A percentile compares a stretch with the other conserved stretches of the same genome.
These are phyloP conservation scores for Lydus trimaculatus DNA, from an alignment of 2,888 invertebrate genomes.

Conservation along the genomic window DNA sequence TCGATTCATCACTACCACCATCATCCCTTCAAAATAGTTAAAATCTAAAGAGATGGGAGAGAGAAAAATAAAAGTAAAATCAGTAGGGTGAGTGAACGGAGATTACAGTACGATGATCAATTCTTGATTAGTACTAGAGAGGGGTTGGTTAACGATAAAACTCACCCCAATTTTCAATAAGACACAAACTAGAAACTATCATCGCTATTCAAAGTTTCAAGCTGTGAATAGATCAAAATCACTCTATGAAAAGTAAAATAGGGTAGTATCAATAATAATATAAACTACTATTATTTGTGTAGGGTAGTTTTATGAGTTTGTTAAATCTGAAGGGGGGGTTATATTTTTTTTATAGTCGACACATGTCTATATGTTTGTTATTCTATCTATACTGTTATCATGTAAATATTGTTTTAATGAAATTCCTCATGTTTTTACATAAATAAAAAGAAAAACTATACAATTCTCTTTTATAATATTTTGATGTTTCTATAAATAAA, in stretches of 20 bases:
- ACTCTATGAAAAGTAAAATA: neutral
- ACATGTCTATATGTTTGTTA: neutral
- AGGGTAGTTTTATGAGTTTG: constrained; percentile 5
- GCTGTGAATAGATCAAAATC: neutral
- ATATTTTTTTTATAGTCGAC: neutral
- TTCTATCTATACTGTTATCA: neutral
- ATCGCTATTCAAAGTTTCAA: neutral
- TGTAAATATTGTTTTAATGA: neutral
- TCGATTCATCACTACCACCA: neutral
- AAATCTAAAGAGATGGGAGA: neutral
- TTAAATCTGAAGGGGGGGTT: neutral
- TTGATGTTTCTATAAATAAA: neutral
- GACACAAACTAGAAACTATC: neutral
- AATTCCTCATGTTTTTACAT: neutral
- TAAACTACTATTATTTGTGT: neutral
- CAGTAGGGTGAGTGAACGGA: neutral
- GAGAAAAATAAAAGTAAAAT: neutral
- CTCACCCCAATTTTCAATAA: neutral
- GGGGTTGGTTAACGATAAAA: neutral
- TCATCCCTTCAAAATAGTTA: neutral
- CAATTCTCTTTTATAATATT: neutral
- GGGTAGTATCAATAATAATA: neutral
- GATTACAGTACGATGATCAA: neutral
- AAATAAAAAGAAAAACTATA: neutral
- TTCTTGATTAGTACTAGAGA: neutral